Conservation (phyloP, 2,113 vertebrate species). For the Verasper variegatus region DNA sequence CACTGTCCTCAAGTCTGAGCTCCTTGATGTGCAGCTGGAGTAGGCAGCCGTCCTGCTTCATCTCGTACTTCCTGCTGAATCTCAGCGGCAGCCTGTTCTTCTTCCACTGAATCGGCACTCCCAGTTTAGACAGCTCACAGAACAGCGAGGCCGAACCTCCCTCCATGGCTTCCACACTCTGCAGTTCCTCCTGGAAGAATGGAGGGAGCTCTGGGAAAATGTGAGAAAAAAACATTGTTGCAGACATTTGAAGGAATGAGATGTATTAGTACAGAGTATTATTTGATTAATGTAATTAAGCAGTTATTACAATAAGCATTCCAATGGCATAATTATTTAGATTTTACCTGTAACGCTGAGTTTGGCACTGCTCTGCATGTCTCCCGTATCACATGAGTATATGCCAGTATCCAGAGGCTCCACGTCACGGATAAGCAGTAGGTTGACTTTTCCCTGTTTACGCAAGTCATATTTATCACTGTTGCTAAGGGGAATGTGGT, state of each 20-base stretch:
- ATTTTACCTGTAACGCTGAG: conserved; percentile 87
- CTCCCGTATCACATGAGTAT: conserved; percentile 88
- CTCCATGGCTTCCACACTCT: conserved; percentile 61
- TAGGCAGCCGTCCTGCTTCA: conserved; percentile 77
- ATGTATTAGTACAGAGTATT: background rate
- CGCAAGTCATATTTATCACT: conserved; percentile 87
- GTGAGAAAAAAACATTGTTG: background rate
- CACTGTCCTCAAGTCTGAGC: conserved; percentile 74
- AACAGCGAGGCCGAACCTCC: conserved; percentile 50
- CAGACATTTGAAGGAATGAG: conserved; percentile 10
- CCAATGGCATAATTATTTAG: background rate
- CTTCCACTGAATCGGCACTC: conserved; percentile 72
- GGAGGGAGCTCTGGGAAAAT: conserved; percentile 68
- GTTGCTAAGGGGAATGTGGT: conserved; percentile 77
- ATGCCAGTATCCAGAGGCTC: conserved; percentile 86
- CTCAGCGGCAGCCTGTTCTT: conserved; percentile 75
- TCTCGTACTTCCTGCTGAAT: conserved; percentile 72
- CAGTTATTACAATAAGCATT: background rate
- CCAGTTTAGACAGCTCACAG: conserved; percentile 78
- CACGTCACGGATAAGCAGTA: conserved; percentile 84
- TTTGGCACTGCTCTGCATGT: conserved; percentile 82
- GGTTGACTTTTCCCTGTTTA: conserved; percentile 77
- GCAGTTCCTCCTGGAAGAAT: conserved; percentile 71
- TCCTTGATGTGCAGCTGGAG: conserved; percentile 69
- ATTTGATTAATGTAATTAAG: background rate